These are phyloP conservation scores for Anhinga rufa DNA, from an alignment of 2,113 vertebrate genomes.

Conservation along the genomic window DNA sequence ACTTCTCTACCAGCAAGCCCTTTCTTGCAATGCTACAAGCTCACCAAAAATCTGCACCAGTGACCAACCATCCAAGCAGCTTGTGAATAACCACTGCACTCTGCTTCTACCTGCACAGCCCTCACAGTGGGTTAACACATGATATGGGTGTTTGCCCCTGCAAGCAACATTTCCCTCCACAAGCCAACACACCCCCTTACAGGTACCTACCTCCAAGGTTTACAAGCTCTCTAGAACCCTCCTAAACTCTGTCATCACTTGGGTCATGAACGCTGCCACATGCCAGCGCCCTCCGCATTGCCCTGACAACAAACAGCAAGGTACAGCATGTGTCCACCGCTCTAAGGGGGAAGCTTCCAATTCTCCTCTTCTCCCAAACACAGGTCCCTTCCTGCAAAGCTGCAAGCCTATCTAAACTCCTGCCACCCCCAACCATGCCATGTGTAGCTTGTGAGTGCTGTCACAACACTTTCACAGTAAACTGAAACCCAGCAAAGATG, in stretches of 20 bases:
- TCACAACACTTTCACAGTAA: neutral
- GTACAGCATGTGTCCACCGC: neutral
- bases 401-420: neutral
- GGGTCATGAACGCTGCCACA: neutral
- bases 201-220: neutral
- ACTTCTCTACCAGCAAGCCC: neutral
- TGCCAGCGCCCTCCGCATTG: neutral
- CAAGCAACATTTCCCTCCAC: neutral
- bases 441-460: accelerated
- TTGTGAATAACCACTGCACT: neutral
- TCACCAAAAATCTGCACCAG: neutral
- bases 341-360: neutral
- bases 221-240: neutral
- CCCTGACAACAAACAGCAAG: neutral
- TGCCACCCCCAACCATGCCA: accelerated
- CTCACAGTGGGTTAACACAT: neutral
- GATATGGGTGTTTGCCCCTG: neutral
- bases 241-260: neutral
- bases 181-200: neutral
- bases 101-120: neutral
- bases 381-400: neutral
- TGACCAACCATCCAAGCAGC: neutral
- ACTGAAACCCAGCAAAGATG: neutral
- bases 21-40: neutral
- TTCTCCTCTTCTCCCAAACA: neutral